Conservation (phyloP, 2,797 vertebrate species). For the Phataginus tricuspis region DNA sequence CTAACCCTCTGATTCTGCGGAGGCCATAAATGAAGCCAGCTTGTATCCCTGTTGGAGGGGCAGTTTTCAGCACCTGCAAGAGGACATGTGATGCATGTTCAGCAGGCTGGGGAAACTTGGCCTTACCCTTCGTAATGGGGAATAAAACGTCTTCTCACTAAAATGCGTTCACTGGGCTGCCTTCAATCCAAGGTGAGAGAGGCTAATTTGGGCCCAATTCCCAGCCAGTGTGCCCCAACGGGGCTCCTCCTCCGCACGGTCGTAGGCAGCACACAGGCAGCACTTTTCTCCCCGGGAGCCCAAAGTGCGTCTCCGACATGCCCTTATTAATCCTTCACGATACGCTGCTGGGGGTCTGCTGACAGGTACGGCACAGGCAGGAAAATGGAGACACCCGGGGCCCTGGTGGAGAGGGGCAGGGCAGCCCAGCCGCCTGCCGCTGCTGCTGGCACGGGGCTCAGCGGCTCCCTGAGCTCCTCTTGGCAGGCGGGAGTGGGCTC, state of each 20-base stretch:
- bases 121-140: neutral
- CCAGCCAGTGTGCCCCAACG: accelerated
- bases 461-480: neutral
- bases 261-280: neutral
- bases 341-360: neutral
- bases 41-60: neutral
- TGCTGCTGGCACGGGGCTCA: neutral
- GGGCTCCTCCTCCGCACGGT: neutral
- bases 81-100: neutral
- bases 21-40: neutral
- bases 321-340: constrained; percentile 51
- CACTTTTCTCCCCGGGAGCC: constrained; percentile 55
- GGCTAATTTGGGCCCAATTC: neutral
- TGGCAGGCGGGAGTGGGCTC: neutral
- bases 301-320: constrained; percentile 33
- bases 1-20: neutral
- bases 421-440: neutral
- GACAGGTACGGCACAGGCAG: neutral
- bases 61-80: neutral
- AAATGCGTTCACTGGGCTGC: neutral
- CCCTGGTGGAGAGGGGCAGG: neutral
- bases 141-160: neutral
- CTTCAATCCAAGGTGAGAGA: neutral
- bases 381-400: constrained; percentile 39
- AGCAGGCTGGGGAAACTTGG: neutral